Percentiles rank a stretch among this genome's conserved stretches.
Conservation (phyloP, 2,888 invertebrate genomes). For the Tridacna crocea region DNA sequence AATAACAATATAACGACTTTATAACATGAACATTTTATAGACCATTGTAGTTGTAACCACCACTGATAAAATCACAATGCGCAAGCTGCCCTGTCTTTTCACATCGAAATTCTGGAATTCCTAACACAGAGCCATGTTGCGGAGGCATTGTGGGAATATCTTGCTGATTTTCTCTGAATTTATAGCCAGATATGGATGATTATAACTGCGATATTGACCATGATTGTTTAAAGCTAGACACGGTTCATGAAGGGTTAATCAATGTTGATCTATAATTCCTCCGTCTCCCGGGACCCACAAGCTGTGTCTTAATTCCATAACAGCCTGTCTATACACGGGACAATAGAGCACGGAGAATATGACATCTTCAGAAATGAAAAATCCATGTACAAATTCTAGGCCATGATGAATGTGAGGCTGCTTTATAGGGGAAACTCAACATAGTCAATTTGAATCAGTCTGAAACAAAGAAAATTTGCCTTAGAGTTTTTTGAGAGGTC, state of each 20-base stretch:
- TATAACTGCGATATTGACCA: slow-evolving; percentile 44
- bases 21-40: background rate
- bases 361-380: slow-evolving; percentile 28
- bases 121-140: background rate
- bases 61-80: background rate
- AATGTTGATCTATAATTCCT: slow-evolving; percentile 61
- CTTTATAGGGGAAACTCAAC: background rate
- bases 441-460: background rate
- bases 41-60: background rate
- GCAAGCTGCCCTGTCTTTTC: background rate
- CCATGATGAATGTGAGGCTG: slow-evolving; percentile 11
- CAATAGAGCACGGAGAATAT: slow-evolving; percentile 44
- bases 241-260: slow-evolving; percentile 60
- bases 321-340: slow-evolving; percentile 50
- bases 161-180: slow-evolving; percentile 45
- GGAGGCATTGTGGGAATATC: slow-evolving; percentile 13
- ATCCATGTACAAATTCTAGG: slow-evolving; percentile 28
- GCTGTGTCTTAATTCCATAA: slow-evolving; percentile 60
- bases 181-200: slow-evolving; percentile 47
- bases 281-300: slow-evolving; percentile 44
- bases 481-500: background rate
- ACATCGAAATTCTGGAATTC: slow-evolving; percentile 5
- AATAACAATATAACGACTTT: background rate
- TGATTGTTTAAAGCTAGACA: slow-evolving; percentile 35
- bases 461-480: slow-evolving; percentile 9